Percentiles rank a stretch among this genome's conserved stretches.
Conservation (phyloP, 2,797 vertebrate genomes). For the Netta rufina region DNA sequence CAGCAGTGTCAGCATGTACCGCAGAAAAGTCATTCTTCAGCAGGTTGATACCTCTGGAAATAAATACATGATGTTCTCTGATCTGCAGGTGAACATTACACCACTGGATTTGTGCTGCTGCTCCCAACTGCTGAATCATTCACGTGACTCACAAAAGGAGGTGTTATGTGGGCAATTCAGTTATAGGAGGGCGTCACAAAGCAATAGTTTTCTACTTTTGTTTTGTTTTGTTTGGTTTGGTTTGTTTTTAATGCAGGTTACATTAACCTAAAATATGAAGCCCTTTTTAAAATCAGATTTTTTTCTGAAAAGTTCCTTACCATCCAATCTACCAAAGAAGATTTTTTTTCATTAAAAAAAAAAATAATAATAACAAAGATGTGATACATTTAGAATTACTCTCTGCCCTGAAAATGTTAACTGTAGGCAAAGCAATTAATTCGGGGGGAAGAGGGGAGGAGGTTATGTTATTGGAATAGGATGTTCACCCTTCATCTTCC, state of each 20-base stretch:
- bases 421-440: slow-evolving; percentile 23
- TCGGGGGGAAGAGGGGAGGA: neutral
- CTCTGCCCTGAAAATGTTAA: slow-evolving; percentile 51
- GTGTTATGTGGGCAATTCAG: neutral
- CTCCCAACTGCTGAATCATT: neutral
- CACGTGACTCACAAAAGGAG: neutral
- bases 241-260: neutral
- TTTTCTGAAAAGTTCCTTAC: neutral
- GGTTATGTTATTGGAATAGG: neutral
- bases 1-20: neutral
- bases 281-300: neutral
- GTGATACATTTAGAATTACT: slow-evolving; percentile 22
- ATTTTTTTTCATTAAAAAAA: too few species aligned
- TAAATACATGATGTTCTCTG: neutral
- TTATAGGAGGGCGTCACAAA: neutral
- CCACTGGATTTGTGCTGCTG: neutral
- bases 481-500: neutral
- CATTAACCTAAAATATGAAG: neutral
- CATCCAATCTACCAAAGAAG: neutral
- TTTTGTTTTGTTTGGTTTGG: neutral
- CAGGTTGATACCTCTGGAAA: neutral
- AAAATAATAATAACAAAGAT: neutral
- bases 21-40: neutral
- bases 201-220: neutral
- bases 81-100: slow-evolving; percentile 29